Conservation (phyloP, 2,113 vertebrate genomes). For the Strix aluco region DNA sequence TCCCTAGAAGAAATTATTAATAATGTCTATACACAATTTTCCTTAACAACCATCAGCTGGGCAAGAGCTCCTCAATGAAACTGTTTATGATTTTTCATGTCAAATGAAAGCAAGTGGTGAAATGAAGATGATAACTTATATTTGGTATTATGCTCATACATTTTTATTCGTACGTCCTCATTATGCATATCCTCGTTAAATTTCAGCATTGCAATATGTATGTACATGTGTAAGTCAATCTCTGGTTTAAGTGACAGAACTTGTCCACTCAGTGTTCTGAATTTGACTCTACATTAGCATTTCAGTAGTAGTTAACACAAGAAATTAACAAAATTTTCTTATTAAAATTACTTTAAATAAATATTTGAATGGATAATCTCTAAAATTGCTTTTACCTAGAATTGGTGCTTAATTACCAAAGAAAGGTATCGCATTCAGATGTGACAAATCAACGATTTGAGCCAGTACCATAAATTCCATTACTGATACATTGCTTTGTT, state of each 20-base stretch:
- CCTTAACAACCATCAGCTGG: not conserved
- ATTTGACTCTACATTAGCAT: not conserved
- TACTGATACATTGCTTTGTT: not conserved
- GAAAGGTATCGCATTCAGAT: not conserved
- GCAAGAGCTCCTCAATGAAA: not conserved
- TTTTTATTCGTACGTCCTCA: not conserved
- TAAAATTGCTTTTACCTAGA: not conserved
- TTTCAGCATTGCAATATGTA: not conserved
- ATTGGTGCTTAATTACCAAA: not conserved
- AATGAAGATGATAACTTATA: not conserved
- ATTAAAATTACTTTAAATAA: not conserved
- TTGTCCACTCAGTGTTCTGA: not conserved
- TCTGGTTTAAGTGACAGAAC: not conserved
- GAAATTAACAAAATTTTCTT: not conserved
- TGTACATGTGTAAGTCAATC: not conserved
- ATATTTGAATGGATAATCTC: not conserved
- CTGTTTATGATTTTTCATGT: not conserved
- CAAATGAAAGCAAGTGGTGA: not conserved
- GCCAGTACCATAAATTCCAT: not conserved
- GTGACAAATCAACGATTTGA: not conserved
- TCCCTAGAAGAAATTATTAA: conserved; percentile 76
- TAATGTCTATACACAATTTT: not conserved
- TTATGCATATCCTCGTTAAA: not conserved
- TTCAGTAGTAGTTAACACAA: not conserved
- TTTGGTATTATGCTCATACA: not conserved